Conservation (phyloP, 37 sponge, comb jelly and placozoan species). For the Halichondria panicea region DNA sequence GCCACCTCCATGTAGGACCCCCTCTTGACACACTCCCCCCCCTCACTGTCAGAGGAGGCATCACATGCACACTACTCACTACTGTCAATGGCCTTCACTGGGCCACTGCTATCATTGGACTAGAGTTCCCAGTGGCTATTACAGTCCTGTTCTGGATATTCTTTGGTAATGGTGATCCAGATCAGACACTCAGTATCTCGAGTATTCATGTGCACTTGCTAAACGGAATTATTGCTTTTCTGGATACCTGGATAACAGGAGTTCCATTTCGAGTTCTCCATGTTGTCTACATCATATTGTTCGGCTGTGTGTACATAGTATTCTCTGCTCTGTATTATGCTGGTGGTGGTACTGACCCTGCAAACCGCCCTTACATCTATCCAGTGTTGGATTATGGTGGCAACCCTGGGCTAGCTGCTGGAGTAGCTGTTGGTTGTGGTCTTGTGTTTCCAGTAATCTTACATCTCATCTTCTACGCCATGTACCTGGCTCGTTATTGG, state of each 20-base stretch:
- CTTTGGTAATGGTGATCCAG: not conserved
- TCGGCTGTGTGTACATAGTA: slow-evolving; percentile 17
- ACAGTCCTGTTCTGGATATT: slow-evolving; percentile 43
- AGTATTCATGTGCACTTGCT: slow-evolving; percentile 34
- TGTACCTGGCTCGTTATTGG: too few relatives aligned
- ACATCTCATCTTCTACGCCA: slow-evolving; percentile 41
- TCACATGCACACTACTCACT: not conserved
- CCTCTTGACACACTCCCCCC: not conserved
- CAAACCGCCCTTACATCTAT: slow-evolving; percentile 43
- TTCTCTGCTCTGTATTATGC: slow-evolving; percentile 60
- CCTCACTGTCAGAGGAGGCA: not conserved
- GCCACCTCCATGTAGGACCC: not conserved
- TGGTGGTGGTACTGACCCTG: slow-evolving; percentile 33
- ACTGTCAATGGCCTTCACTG: slow-evolving; percentile 36
- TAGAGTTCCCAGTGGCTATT: slow-evolving; percentile 5
- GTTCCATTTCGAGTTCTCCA: slow-evolving; percentile 40
- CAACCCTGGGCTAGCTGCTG: slow-evolving; percentile 41
- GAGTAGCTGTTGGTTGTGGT: not conserved
- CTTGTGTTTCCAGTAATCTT: slow-evolving; percentile 24
- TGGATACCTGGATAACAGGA: slow-evolving; percentile 42
- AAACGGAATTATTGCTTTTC: slow-evolving; percentile 36
- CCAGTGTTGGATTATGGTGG: slow-evolving; percentile 46
- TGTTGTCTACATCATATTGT: slow-evolving; percentile 14
- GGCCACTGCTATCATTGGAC: slow-evolving; percentile 25
- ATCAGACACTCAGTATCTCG: not conserved